Base-by-base conservation (phyloP, 2,888 invertebrate genomes). In the Drosophila mayaguana region DNA sequence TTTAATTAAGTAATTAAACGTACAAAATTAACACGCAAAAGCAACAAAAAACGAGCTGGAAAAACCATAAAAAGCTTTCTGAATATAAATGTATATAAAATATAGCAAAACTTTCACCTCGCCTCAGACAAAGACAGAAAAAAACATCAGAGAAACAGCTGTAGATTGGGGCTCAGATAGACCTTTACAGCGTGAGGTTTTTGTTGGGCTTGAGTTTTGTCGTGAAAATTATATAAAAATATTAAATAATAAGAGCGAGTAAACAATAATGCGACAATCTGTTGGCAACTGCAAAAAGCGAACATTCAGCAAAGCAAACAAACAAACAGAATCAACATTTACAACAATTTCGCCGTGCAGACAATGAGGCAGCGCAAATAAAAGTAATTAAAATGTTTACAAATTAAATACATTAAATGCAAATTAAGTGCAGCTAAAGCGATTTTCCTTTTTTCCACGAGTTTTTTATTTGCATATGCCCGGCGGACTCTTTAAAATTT, bases 301-400 rank as follows among this genome's bases (percentile, higher is more conserved):
- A 34, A 12, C 51, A 71, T 64, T 71, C 55, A 50, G 57, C 63
- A 64, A 56, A 38, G 40, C 42, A 70, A 74, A 57, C 43, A 63
- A 68, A 40, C 54, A 66, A 56, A 40, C 54, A 45, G 62, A 62
- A 46, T 60, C 75, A 80, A 64, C 61, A 61, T 53, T 78, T 71
- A 66, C 68, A 62, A 66, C 65, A 71, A 71, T 63, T 79, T 28
- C 25, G 22, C n/a, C 55, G 12, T n/a, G n/a, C 22, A 22, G 38
- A 51, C 36, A 38, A 42, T 42, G 60, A 32, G 45, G 22, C 45
- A 46, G 50, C 51, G 56, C 11, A 56, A 67, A 63, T 65, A 74
- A 65, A 75, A 76, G 73, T 77, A 86, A 86, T 86, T 86, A 86
- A 86, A 86, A 75, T 88, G 89, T 86, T 85, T 83, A 80, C 87